A percentile compares a stretch with the other conserved stretches of the same genome.
Conservation (phyloP, 2,113 vertebrate genomes). For the Trichechus manatus region DNA sequence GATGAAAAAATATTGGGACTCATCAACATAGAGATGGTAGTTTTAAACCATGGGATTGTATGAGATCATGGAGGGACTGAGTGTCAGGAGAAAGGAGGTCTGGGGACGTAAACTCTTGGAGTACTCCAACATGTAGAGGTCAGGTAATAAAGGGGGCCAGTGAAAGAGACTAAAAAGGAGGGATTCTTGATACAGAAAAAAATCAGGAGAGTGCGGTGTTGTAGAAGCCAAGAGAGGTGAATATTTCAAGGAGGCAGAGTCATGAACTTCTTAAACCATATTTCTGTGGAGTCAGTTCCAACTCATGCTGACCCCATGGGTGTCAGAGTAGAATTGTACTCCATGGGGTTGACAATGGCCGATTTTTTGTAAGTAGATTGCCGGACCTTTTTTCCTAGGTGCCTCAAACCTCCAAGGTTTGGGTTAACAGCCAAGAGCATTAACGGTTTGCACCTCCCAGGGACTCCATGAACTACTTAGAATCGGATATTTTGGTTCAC, state of each 20-base stretch:
- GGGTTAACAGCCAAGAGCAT: no score
- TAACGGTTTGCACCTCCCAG: no score
- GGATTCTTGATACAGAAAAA: not conserved
- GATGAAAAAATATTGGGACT: no score
- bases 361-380: no score
- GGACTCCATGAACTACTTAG: no score
- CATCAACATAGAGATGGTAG: no score
- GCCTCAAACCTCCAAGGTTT: no score
- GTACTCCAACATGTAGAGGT: not conserved
- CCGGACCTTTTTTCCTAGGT: no score
- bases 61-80: not conserved
- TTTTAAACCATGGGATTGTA: not conserved
- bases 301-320: no score
- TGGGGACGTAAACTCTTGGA: not conserved
- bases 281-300: no score
- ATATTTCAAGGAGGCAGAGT: not conserved
- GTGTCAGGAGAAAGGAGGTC: not conserved
- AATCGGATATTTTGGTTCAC: not conserved
- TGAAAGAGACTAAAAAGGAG: not conserved
- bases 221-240: not conserved
- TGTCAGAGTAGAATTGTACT: no score
- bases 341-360: no score
- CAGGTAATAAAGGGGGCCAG: not conserved
- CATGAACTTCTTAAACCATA: not conserved
- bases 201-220: not conserved